phyloP scores from a whole-genome alignment of 2,888 invertebrate species.

The Formica aserva region DNA sequence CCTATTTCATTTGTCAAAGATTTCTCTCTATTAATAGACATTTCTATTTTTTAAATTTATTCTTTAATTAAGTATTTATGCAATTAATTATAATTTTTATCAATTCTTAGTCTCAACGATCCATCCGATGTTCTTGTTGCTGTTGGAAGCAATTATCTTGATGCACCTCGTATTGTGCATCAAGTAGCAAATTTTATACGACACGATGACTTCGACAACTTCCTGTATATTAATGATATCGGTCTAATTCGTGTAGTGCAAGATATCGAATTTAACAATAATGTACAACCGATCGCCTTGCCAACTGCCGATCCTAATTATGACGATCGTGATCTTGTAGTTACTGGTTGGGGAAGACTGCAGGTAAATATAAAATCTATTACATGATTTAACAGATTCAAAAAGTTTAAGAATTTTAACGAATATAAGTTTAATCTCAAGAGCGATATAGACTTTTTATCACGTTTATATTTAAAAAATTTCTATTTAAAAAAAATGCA shows the following conservation, averaged over 20 bases:
- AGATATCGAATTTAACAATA: constrained; percentile 70
- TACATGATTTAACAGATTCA: background rate
- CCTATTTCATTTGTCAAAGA: background rate
- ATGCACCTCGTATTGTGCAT: background rate
- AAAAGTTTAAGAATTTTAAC: too few species aligned
- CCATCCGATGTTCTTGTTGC: background rate
- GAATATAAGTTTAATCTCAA: too few species aligned
- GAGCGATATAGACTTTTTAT: too few species aligned
- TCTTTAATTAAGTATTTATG: background rate
- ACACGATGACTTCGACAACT: constrained; percentile 62
- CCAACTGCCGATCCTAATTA: constrained; percentile 57
- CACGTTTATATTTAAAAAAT: too few species aligned
- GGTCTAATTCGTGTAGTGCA: constrained; percentile 70
- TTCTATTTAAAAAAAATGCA: too few species aligned
- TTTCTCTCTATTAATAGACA: background rate
- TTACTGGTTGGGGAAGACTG: constrained; percentile 78
- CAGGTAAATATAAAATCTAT: constrained; percentile 57
- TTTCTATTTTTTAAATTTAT: background rate
- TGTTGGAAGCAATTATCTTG: constrained; percentile 42
- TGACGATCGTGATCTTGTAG: constrained; percentile 58
- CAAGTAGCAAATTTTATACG: background rate
- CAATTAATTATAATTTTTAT: background rate
- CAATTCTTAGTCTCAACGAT: background rate
- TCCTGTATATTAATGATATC: constrained; percentile 70
- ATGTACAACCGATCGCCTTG: constrained; percentile 71